Evolutionary conservation across 2,797 vertebrate species (phyloP).

Genomic region (Myoxocephalus aenaeus): DNA sequence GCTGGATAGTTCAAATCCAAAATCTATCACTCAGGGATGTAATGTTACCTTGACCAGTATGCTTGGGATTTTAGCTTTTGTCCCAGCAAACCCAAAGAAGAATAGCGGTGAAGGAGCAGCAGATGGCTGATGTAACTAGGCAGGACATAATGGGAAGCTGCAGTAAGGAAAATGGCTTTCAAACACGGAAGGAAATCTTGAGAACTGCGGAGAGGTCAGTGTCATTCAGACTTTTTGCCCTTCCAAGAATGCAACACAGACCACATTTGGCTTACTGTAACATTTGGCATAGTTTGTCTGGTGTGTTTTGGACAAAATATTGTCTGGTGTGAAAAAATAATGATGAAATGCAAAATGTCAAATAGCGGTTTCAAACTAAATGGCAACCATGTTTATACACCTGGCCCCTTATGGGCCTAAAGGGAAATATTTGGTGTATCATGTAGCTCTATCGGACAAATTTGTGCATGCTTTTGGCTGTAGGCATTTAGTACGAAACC

Average conservation of each 20-base stretch:
- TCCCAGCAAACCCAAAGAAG: slow-evolving; percentile 19
- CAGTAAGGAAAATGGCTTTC: slow-evolving; percentile 24
- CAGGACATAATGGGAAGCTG: background rate
- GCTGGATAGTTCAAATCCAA: background rate
- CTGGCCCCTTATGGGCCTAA: slow-evolving; percentile 29
- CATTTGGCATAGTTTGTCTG: slow-evolving; percentile 21
- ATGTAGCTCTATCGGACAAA: slow-evolving; percentile 45
- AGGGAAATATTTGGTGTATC: slow-evolving; percentile 54
- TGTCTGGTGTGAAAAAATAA: slow-evolving; percentile 27
- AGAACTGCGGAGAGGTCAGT: background rate
- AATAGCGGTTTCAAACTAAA: slow-evolving; percentile 21
- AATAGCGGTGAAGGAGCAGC: background rate
- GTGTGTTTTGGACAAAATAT: slow-evolving; percentile 33
- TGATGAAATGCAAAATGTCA: slow-evolving; percentile 32
- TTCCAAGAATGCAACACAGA: slow-evolving; percentile 12
- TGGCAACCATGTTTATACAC: slow-evolving; percentile 38
- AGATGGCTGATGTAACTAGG: slow-evolving; percentile 13
- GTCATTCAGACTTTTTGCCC: slow-evolving; percentile 24
- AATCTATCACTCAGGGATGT: background rate
- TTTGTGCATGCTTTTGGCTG: slow-evolving; percentile 52
- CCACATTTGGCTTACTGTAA: slow-evolving; percentile 6
- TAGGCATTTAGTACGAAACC: slow-evolving; percentile 46
- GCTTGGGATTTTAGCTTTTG: slow-evolving; percentile 20
- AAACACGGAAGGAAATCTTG: slow-evolving; percentile 3
- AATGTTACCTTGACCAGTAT: background rate